Percentiles rank a stretch among this genome's conserved stretches.
These are phyloP conservation scores for Argya squamiceps DNA, from an alignment of 2,797 vertebrate species.

Conservation along the genomic window DNA sequence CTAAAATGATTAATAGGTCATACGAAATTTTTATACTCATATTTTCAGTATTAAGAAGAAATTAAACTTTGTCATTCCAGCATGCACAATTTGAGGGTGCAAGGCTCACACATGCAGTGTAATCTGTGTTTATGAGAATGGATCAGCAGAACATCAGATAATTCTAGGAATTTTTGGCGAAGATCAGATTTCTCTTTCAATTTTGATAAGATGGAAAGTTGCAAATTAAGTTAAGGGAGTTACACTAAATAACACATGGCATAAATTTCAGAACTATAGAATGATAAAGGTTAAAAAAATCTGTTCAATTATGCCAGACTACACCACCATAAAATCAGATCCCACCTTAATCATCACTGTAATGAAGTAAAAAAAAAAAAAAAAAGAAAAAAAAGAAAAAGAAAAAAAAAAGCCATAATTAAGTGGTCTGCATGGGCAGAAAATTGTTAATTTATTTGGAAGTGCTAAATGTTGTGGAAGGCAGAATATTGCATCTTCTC, in stretches of 20 bases:
- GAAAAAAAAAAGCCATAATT: not conserved
- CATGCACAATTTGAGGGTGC: not conserved
- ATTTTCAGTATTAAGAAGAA: not conserved
- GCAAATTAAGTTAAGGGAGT: not conserved
- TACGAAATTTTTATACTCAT: not conserved
- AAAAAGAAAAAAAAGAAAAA: not conserved
- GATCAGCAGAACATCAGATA: not conserved
- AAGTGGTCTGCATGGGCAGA: not conserved
- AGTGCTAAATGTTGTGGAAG: not conserved
- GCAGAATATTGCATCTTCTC: not conserved
- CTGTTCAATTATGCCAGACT: not conserved
- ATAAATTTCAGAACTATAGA: not conserved
- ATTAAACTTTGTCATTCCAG: not conserved
- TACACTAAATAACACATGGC: not conserved
- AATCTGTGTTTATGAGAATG: not conserved
- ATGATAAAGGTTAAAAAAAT: accelerated
- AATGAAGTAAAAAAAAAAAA: not conserved
- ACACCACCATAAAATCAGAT: not conserved
- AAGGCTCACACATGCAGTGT: not conserved
- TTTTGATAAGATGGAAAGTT: not conserved
- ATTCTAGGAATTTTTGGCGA: not conserved
- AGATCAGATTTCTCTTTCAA: not conserved
- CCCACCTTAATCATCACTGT: no score
- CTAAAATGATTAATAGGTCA: not conserved
- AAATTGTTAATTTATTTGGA: not conserved